phyloP scores from a whole-genome alignment of 2,113 vertebrate genomes.

The Alligator mississippiensis region DNA sequence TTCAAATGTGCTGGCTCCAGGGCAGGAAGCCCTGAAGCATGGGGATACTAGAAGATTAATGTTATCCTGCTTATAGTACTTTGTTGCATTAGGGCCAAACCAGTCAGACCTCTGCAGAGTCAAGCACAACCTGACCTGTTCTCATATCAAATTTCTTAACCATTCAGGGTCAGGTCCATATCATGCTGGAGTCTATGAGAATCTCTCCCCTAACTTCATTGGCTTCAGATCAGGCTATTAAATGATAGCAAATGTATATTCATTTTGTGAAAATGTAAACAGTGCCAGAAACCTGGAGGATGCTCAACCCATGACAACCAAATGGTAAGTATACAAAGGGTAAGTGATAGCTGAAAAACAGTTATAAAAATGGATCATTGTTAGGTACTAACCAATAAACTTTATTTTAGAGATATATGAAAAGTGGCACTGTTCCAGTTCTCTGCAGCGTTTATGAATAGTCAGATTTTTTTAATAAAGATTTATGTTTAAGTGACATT shows the following conservation, averaged over 20 bases:
- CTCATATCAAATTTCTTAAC: background rate
- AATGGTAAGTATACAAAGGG: background rate
- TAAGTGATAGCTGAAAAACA: rapidly evolving
- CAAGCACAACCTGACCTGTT: background rate
- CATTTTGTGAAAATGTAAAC: background rate
- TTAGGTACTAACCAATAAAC: background rate
- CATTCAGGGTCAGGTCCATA: background rate
- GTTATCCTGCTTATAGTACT: background rate
- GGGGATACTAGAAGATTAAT: background rate
- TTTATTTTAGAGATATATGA: background rate
- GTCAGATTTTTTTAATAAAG: background rate
- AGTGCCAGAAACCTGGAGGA: background rate
- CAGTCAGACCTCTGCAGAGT: background rate
- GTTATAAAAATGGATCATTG: rapidly evolving
- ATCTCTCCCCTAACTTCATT: background rate
- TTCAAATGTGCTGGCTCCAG: background rate
- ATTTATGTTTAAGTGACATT: background rate
- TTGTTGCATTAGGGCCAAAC: background rate
- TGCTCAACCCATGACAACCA: background rate
- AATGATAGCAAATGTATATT: background rate
- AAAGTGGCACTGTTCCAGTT: background rate
- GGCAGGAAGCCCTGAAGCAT: background rate
- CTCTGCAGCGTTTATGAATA: background rate
- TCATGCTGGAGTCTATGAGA: background rate
- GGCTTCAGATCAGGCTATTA: background rate